phyloP scores from a whole-genome alignment of 2,113 vertebrate genomes.

The Ariopsis seemanni region DNA sequence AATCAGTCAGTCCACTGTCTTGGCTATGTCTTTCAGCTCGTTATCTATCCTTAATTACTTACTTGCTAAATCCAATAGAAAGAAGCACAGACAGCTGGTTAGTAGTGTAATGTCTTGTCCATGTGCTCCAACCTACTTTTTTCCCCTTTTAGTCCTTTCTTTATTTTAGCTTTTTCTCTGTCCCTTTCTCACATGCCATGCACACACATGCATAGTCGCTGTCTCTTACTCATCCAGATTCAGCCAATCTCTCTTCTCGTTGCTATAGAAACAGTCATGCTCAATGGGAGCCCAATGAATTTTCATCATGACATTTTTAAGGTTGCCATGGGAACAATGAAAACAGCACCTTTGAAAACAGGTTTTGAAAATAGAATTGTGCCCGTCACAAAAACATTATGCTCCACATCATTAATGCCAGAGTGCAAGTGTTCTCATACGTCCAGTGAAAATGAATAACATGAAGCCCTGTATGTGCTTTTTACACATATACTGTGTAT shows the following conservation, averaged over 20 bases:
- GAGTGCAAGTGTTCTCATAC: slow-evolving; percentile 10
- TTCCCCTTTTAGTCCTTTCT: background rate
- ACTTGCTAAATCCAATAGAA: background rate
- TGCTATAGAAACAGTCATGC: slow-evolving; percentile 54
- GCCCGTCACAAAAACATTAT: slow-evolving; percentile 41
- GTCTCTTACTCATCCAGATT: slow-evolving; percentile 42
- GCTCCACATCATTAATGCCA: slow-evolving; percentile 28
- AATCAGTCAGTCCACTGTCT: slow-evolving; percentile 1
- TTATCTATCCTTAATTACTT: slow-evolving; percentile 28
- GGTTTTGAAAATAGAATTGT: slow-evolving; percentile 43
- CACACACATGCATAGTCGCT: slow-evolving; percentile 28
- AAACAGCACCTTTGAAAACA: slow-evolving; percentile 53
- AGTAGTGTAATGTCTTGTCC: background rate
- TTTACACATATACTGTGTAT: background rate
- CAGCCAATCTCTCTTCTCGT: slow-evolving; percentile 46
- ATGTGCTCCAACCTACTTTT: background rate
- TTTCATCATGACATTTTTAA: slow-evolving; percentile 52
- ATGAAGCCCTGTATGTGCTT: background rate
- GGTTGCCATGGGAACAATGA: slow-evolving; percentile 57
- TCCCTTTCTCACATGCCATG: background rate
- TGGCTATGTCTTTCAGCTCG: slow-evolving; percentile 7
- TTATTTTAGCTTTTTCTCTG: background rate
- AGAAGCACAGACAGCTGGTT: background rate
- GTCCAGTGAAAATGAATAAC: background rate
- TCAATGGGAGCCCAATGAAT: slow-evolving; percentile 48